These are phyloP conservation scores for Beaufortia kweichowensis DNA, from an alignment of 2,113 vertebrate species.

Conservation along the genomic window DNA sequence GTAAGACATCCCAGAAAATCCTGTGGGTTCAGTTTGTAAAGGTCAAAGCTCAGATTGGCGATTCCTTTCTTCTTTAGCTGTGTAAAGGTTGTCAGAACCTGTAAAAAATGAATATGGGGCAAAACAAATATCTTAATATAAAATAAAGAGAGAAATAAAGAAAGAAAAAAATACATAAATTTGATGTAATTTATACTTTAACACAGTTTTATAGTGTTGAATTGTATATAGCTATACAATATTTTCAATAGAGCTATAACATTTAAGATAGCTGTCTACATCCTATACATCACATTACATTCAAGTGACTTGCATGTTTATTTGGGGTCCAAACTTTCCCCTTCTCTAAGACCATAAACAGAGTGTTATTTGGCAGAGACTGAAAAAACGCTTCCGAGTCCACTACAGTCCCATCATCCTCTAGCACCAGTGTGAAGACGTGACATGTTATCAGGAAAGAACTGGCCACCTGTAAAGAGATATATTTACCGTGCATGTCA, in stretches of 20 bases:
- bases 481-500: neutral
- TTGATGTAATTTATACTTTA: too few species aligned
- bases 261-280: too few species aligned
- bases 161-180: too few species aligned
- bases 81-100: constrained; percentile 38
- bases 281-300: too few species aligned
- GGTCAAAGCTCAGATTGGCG: constrained; percentile 81
- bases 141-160: too few species aligned
- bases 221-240: too few species aligned
- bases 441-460: constrained; percentile 73
- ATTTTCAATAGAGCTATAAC: too few species aligned
- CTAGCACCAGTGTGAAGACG: constrained; percentile 79
- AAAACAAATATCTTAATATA: neutral
- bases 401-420: constrained; percentile 86
- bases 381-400: constrained; percentile 85
- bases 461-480: constrained; percentile 68
- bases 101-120: neutral
- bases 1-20: constrained; percentile 84
- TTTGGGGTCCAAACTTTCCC: constrained; percentile 80
- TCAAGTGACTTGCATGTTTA: constrained; percentile 54
- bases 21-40: constrained; percentile 82
- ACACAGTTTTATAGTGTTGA: too few species aligned
- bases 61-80: constrained; percentile 76
- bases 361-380: constrained; percentile 75
- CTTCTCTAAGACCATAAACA: constrained; percentile 79